phyloP scores from a whole-genome alignment of 1,140 invertebrate genomes.

The Rhagoletis pomonella region DNA sequence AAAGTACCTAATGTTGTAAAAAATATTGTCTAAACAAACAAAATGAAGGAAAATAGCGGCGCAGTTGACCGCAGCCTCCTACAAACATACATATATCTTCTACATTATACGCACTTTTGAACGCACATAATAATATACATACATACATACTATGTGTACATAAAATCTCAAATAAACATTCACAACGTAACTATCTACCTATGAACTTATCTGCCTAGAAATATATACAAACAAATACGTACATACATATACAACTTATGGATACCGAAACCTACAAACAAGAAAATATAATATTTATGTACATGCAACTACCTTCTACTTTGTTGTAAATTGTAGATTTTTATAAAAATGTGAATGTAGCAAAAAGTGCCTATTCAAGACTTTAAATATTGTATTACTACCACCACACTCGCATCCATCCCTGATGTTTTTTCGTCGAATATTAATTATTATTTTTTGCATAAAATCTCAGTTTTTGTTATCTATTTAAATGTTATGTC shows the following conservation, averaged over 20 bases:
- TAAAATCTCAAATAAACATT: conserved; percentile 40
- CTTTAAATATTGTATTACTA: conserved; percentile 1
- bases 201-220: conserved; percentile 3
- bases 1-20: conserved; percentile 41
- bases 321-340: not conserved
- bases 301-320: not conserved
- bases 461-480: not conserved
- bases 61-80: not conserved
- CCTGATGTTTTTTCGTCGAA: conserved; percentile 2
- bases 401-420: not conserved
- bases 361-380: not conserved
- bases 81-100: conserved; percentile 34
- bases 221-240: not conserved
- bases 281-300: not conserved
- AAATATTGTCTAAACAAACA: conserved; percentile 7
- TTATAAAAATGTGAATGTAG: conserved; percentile 10
- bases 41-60: conserved; percentile 3
- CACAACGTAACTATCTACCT: conserved; percentile 36
- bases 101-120: not conserved
- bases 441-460: conserved; percentile 31
- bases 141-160: conserved; percentile 11
- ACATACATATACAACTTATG: not conserved
- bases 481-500: conserved; percentile 1
- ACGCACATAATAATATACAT: conserved; percentile 28
- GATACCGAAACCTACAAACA: not conserved